phyloP scores from a whole-genome alignment of 2,888 invertebrate species.

The Peribatodes rhomboidaria region DNA sequence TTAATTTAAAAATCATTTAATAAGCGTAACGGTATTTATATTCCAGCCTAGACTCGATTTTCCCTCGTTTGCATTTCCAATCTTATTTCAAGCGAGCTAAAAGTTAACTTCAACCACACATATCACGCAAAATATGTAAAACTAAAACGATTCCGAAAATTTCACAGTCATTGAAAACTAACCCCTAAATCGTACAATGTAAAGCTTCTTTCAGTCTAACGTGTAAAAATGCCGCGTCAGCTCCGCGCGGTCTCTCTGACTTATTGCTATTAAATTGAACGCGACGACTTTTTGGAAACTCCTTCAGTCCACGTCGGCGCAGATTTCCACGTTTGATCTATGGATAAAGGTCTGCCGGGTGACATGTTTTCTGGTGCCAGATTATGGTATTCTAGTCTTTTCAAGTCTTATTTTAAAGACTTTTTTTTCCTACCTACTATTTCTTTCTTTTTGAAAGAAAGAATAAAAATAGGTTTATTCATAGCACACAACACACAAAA shows the following conservation, averaged over 20 bases:
- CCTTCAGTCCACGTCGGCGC: constrained; percentile 26
- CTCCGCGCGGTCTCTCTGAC: constrained; percentile 56
- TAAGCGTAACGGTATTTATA: no score
- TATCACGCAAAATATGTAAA: background rate
- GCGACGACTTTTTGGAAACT: constrained; percentile 60
- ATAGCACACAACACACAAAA: no score
- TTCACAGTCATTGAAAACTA: background rate
- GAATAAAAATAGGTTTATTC: no score
- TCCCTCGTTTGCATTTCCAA: no score
- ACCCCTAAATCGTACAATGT: constrained; percentile 47
- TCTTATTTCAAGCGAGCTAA: no score
- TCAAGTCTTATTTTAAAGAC: background rate
- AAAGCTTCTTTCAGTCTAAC: constrained; percentile 50
- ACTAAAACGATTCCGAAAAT: background rate
- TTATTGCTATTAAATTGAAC: constrained; percentile 75
- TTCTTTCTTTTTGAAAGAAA: no score
- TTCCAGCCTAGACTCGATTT: no score
- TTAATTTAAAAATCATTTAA: no score
- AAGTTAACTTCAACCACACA: no score
- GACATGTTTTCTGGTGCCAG: background rate
- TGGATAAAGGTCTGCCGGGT: constrained; percentile 1
- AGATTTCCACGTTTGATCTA: constrained; percentile 20
- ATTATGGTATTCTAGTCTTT: background rate
- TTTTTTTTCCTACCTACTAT: no score
- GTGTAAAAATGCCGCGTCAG: constrained; percentile 68